phyloP scores from a whole-genome alignment of 2,113 vertebrate genomes.

The Oreochromis tanganicae region DNA sequence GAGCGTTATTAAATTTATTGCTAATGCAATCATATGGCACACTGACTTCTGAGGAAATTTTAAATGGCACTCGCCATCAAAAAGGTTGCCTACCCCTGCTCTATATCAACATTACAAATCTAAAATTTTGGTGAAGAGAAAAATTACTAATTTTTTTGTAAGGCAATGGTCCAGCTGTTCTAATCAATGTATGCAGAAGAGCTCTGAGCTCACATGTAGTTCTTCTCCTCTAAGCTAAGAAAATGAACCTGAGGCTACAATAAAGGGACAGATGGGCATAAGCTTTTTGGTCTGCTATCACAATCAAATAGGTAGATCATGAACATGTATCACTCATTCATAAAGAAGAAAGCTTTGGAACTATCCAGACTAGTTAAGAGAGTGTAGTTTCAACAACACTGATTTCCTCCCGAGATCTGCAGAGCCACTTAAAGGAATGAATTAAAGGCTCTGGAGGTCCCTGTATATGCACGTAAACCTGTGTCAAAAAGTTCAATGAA shows the following conservation, averaged over 20 bases:
- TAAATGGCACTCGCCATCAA: no score
- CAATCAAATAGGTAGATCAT: neutral
- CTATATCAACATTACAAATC: neutral
- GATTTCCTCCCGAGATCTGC: neutral
- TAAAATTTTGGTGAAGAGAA: neutral
- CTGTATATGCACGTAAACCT: neutral
- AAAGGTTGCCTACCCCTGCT: neutral
- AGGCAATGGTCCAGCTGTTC: neutral
- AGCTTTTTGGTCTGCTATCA: neutral
- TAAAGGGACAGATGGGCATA: neutral
- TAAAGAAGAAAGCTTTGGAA: neutral
- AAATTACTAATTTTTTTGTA: neutral
- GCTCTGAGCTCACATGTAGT: neutral
- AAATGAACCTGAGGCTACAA: neutral
- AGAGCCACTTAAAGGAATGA: neutral
- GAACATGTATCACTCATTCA: neutral
- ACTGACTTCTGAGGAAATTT: no score
- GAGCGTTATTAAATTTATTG: no score
- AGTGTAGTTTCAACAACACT: neutral
- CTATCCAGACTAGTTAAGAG: neutral
- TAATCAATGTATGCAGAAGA: neutral
- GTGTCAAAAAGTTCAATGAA: neutral
- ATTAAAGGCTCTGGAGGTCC: neutral
- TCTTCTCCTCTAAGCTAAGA: neutral
- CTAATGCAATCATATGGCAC: no score